phyloP scores from a whole-genome alignment of 2,113 vertebrate genomes.

The Amblyornis subalaris region DNA sequence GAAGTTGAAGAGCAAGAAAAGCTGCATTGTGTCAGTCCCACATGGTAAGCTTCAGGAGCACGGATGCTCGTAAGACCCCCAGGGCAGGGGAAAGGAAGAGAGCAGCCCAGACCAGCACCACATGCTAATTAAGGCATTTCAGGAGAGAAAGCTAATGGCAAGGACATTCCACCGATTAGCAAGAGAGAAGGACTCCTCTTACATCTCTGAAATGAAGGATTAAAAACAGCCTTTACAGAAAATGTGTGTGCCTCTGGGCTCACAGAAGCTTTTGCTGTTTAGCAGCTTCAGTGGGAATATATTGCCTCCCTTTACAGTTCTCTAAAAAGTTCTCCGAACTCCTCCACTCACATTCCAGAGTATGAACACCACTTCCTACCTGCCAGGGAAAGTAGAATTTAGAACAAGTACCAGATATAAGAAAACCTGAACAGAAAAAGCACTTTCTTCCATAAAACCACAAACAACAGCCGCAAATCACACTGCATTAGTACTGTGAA shows the following conservation, averaged over 20 bases:
- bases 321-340: background rate
- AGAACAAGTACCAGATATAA: background rate
- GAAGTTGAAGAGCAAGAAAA: slow-evolving; percentile 12
- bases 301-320: background rate
- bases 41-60: background rate
- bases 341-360: background rate
- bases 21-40: background rate
- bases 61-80: background rate
- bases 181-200: background rate
- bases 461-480: background rate
- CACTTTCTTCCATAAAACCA: background rate
- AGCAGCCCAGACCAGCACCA: background rate
- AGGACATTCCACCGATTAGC: background rate
- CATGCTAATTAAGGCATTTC: background rate
- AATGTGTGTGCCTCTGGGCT: background rate
- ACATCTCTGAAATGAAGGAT: background rate
- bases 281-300: background rate
- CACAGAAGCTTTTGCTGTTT: background rate
- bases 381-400: background rate
- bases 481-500: background rate
- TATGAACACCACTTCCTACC: background rate
- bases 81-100: background rate
- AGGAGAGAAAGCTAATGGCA: background rate
- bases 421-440: background rate
- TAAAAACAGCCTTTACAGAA: background rate